These are phyloP conservation scores for Thera obeliscata DNA, from an alignment of 2,888 invertebrate species.

Conservation along the genomic window DNA sequence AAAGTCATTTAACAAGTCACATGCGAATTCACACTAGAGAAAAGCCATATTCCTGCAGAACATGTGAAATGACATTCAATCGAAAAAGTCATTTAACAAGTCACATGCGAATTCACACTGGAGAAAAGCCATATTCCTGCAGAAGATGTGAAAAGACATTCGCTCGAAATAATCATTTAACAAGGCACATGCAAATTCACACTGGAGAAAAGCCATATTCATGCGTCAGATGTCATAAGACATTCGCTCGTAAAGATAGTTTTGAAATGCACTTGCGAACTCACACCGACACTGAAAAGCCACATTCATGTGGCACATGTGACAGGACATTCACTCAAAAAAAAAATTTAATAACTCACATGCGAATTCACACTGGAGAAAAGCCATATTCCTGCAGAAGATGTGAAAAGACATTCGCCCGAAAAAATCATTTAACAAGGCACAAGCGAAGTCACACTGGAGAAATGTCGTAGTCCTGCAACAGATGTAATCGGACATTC, in stretches of 20 bases:
- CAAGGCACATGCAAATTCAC: neutral
- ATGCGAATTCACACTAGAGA: neutral
- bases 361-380: neutral
- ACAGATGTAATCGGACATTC: neutral
- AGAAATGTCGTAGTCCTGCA: neutral
- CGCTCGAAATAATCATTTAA: no score
- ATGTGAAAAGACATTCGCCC: neutral
- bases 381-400: neutral
- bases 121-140: neutral
- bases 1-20: neutral
- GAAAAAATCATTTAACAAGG: neutral
- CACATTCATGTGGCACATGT: neutral
- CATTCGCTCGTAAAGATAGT: neutral
- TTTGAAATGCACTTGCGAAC: neutral
- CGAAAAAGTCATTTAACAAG: neutral
- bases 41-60: neutral
- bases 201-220: neutral
- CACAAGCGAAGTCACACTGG: neutral
- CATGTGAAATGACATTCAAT: neutral
- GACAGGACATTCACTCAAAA: no score
- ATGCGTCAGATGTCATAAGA: neutral
- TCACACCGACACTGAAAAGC: neutral
- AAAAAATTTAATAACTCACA: neutral
- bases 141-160: neutral
- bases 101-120: neutral